Base-by-base conservation (phyloP, 2,888 invertebrate species). In the Dynastes maya region DNA sequence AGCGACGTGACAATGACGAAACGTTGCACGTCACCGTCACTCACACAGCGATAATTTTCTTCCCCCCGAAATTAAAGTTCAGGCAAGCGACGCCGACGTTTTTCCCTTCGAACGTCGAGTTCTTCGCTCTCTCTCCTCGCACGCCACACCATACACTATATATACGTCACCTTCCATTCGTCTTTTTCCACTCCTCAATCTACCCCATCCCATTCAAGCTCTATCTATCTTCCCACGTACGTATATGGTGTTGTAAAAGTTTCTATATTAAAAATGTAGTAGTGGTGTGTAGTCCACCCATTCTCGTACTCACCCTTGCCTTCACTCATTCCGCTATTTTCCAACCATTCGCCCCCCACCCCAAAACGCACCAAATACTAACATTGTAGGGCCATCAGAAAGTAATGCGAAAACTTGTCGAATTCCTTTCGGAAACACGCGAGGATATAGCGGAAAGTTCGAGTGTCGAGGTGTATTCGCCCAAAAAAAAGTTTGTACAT, bases 221-320 rank as follows among this genome's bases (percentile, higher is more conserved):
- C 37, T 67, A 67, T 65, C 32, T 65, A 40, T 65, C 55, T 55
- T 22, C 45, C 55, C 13, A 63, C 22, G 11, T 63, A 29, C 13
- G n/a, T 63, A 32, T 63, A 63, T n/a, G 27, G 63, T 29, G 13
- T 3, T 67, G 40, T 63, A 67, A 67, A 67, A 67, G 65, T 67
- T 67, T 67, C 65, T 67, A 67, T 67, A 67, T 67, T 67, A 67
- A 67, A 67, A 67, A 67, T 67, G 65, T 67, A 67, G 65, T 67
- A 40, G 63, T 29, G n/a, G 53, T n/a, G 8, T 22, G 8, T 6
- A 8, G 11, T 2, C 11, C 11, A 11, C 45, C 45, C 45, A 11
- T 11, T 2, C 45, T 8, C 11, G 11, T 32, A 32, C 45, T 45
- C 8, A 8, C 45, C 45, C 8, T 45, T 11, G 45, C 45, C 11